Evolutionary conservation across 2,888 invertebrate species (phyloP), one percentile per base, ranked within the genome.

Genomic region (Drosophila pegasa): DNA sequence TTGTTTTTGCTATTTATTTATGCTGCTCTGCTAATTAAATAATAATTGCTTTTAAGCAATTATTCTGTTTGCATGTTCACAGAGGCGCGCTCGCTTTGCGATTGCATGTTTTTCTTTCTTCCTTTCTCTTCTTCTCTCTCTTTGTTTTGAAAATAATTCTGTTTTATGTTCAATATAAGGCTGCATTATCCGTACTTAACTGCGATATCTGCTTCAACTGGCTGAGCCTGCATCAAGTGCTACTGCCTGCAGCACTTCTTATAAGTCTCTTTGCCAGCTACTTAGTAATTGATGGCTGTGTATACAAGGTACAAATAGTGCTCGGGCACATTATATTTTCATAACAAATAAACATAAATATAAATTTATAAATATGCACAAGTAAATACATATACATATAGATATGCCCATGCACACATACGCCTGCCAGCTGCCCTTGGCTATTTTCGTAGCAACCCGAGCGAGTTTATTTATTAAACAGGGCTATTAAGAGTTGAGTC

Each of bases 401-500:
- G n/a, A n/a, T 5, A 38, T 14, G 6, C 14, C 3, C 40, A 20
- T 20, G 14, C 12, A 8, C 4, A 22, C 8, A 1, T 14, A 5
- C 25, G 25, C n/a, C 41, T 7, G 22, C 8, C 25, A 43, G 14
- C 16, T 5, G n/a, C 25, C n/a, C n/a, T n/a, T 45, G 45, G 27
- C 3, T 12, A 18, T 16, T 45, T 16, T 45, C 27, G 10, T 25
- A 1, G 12, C 43, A 43, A 6, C 9, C 25, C 22, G 22, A 41
- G 22, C 14, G 8, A 41, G 16, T 16, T 47, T 29, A 29, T 54
- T 55, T 60, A 51, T 62, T 55, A 60, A 86, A 83, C 80, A 56
- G 63, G 71, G 66, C 82, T 69, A 78, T 83, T 87, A 71, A 75
- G 59, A 89, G 71, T 78, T 72, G 69, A 80, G 88, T 89, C 83